These are phyloP conservation scores for Rapana venosa DNA, from an alignment of 2,888 invertebrate species.

Conservation along the genomic window DNA sequence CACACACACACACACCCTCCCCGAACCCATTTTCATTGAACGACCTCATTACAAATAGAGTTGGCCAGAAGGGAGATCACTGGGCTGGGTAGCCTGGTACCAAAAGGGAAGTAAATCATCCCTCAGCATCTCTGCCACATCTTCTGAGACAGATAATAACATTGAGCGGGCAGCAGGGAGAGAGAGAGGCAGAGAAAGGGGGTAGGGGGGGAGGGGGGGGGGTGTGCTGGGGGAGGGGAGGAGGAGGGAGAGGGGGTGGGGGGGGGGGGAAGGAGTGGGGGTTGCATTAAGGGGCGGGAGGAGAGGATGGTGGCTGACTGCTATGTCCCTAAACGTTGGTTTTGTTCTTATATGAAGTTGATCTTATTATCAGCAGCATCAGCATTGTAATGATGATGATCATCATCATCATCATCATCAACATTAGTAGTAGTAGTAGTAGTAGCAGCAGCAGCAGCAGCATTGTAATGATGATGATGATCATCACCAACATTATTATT, in stretches of 20 bases:
- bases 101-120: slow-evolving; percentile 27
- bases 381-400: no score
- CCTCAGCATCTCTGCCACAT: slow-evolving; percentile 1
- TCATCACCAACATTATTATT: no score
- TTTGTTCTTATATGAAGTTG: background rate
- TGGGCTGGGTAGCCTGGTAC: background rate
- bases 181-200: background rate
- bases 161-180: background rate
- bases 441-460: no score
- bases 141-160: slow-evolving; percentile 32
- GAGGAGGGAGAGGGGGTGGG: background rate
- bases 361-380: no score
- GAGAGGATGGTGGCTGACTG: background rate
- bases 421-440: no score
- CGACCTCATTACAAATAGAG: slow-evolving; percentile 32
- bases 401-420: no score
- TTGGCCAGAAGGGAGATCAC: slow-evolving; percentile 26
- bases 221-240: background rate
- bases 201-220: background rate
- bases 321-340: background rate
- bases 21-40: slow-evolving; percentile 9
- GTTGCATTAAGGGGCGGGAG: background rate
- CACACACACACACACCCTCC: no score
- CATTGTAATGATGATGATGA: no score
- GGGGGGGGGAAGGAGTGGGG: background rate